phyloP scores from a whole-genome alignment of 2,888 invertebrate species.

The Caenorhabditis sinica region DNA sequence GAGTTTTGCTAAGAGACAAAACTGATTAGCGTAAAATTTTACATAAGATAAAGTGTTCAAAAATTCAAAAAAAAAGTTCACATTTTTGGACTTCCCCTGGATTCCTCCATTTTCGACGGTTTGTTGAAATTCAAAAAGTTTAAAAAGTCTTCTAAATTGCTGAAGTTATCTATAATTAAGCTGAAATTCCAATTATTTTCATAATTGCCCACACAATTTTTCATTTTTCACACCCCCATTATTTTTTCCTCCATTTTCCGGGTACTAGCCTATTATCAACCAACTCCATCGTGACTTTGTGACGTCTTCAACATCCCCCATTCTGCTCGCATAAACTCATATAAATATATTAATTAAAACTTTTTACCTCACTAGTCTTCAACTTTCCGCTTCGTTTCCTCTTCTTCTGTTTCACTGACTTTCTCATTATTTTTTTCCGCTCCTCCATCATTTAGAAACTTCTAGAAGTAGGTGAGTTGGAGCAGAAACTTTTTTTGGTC shows the following conservation, averaged over 20 bases:
- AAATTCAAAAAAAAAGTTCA: too few relatives aligned
- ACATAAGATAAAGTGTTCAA: too few relatives aligned
- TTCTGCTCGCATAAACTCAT: neutral
- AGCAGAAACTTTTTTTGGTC: too few relatives aligned
- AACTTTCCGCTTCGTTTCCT: slow-evolving; percentile 48
- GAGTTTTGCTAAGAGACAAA: too few relatives aligned
- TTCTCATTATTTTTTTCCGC: neutral
- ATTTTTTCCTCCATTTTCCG: neutral
- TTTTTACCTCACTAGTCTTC: slow-evolving; percentile 56
- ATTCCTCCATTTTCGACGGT: too few relatives aligned
- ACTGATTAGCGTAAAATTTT: too few relatives aligned
- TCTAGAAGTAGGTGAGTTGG: neutral
- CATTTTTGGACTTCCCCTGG: too few relatives aligned
- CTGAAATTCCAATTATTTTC: too few relatives aligned
- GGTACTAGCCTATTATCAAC: neutral
- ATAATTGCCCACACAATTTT: too few relatives aligned
- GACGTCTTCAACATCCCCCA: neutral
- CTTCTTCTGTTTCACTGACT: slow-evolving; percentile 12
- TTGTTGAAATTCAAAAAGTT: too few relatives aligned
- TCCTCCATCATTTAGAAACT: neutral
- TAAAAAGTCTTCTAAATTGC: too few relatives aligned
- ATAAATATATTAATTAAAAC: slow-evolving; percentile 45
- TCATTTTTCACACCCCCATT: neutral
- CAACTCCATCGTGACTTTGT: neutral
- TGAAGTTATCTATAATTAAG: too few relatives aligned